A percentile compares a stretch with the other conserved stretches of the same genome.
These are phyloP conservation scores for Blastobasis adustella DNA, from an alignment of 2,888 invertebrate genomes.

Conservation along the genomic window DNA sequence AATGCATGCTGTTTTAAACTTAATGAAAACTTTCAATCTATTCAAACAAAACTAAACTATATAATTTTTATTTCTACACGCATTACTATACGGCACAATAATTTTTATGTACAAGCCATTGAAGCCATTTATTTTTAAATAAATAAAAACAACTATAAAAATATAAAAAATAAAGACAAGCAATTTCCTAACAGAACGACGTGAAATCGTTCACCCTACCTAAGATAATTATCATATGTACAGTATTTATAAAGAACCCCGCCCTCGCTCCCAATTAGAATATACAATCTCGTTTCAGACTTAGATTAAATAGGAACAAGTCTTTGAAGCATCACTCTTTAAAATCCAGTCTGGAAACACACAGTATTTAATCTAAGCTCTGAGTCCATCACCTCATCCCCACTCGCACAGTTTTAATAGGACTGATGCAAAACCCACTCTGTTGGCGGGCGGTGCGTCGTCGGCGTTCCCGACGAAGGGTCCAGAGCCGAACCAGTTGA, in stretches of 20 bases:
- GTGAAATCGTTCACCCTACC: conserved; percentile 17
- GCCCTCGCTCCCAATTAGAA: conserved; percentile 28
- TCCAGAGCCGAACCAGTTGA: conserved; percentile 67
- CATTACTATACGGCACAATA: conserved; percentile 33
- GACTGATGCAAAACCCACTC: conserved; percentile 70
- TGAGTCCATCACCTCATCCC: conserved; percentile 58
- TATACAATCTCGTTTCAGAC: conserved; percentile 37
- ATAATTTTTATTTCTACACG: conserved; percentile 37
- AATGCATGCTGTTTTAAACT: no score
- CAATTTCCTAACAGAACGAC: no score
- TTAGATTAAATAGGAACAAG: conserved; percentile 59
- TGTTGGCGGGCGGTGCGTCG: conserved; percentile 50
- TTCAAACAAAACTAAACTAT: conserved; percentile 23
- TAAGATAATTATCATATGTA: conserved; percentile 6
- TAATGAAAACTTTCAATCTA: not conserved
- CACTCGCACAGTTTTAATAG: conserved; percentile 63
- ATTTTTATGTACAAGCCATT: conserved; percentile 46
- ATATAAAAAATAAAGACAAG: conserved; percentile 25
- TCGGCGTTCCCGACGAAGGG: conserved; percentile 68
- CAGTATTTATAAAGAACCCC: conserved; percentile 34
- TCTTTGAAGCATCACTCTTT: conserved; percentile 15
- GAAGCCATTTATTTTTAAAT: conserved; percentile 35
- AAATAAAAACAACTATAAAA: conserved; percentile 41
- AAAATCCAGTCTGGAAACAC: conserved; percentile 12
- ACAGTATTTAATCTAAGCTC: conserved; percentile 55